These are phyloP conservation scores for Anabas testudineus DNA, from an alignment of 2,797 vertebrate species.

Conservation along the genomic window DNA sequence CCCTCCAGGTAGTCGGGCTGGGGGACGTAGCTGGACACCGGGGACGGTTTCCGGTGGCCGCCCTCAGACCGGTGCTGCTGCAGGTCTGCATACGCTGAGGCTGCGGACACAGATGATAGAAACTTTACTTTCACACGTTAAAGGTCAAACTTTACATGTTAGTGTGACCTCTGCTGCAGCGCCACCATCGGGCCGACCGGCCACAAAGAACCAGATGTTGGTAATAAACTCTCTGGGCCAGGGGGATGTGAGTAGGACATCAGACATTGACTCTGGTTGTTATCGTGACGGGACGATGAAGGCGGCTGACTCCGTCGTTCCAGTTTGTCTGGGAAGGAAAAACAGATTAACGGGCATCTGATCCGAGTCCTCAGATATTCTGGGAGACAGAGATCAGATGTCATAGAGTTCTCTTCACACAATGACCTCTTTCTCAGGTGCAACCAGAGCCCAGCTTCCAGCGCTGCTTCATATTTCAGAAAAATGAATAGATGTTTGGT, in stretches of 20 bases:
- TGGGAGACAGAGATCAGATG: constrained; percentile 74
- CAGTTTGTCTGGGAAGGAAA: constrained; percentile 27
- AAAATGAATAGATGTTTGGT: constrained; percentile 56
- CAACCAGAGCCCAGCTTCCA: constrained; percentile 73
- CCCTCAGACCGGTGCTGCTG: constrained; percentile 73
- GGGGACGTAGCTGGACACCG: constrained; percentile 81
- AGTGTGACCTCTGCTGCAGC: too few species aligned
- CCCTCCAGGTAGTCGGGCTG: constrained; percentile 88
- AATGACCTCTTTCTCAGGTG: constrained; percentile 74
- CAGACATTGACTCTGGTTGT: too few species aligned
- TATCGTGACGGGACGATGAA: too few species aligned
- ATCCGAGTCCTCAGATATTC: constrained; percentile 74
- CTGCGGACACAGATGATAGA: too few species aligned
- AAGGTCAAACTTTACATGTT: too few species aligned
- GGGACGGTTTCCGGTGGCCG: constrained; percentile 67
- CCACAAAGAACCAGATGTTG: too few species aligned
- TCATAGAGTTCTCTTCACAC: constrained; percentile 73
- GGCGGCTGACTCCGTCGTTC: background rate
- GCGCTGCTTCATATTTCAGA: constrained; percentile 79
- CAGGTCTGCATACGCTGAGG: constrained; percentile 90
- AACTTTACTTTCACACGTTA: too few species aligned
- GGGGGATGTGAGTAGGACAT: too few species aligned
- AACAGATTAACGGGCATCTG: constrained; percentile 69
- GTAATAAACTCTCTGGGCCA: too few species aligned
- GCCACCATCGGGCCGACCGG: too few species aligned